Evolutionary conservation across 2,113 vertebrate species (phyloP).

Genomic region (Rhynchomys soricoides): DNA sequence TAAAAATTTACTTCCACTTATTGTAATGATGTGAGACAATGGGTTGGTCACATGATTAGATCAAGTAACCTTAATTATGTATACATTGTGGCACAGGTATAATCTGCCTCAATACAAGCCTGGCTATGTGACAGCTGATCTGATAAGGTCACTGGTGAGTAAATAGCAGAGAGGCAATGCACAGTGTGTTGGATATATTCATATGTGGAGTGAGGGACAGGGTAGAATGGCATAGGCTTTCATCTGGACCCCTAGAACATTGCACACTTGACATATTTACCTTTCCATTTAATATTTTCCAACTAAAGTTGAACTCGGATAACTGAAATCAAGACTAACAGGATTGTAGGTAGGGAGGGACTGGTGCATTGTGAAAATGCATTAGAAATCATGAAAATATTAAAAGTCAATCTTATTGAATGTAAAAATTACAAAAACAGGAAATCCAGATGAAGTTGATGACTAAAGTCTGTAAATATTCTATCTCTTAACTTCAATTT

Average conservation of each 20-base stretch:
- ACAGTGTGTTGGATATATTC: too few species aligned
- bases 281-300: neutral
- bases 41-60: neutral
- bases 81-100: neutral
- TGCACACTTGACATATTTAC: neutral
- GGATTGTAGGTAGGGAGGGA: neutral
- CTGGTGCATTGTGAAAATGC: neutral
- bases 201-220: neutral
- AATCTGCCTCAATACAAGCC: neutral
- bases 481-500: neutral
- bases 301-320: neutral
- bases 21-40: neutral
- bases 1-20: neutral
- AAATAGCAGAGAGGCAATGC: neutral
- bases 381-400: neutral
- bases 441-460: neutral
- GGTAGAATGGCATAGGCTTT: neutral
- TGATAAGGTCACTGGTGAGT: neutral
- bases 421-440: slow-evolving; percentile 12
- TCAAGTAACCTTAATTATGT: neutral
- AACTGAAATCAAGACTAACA: neutral
- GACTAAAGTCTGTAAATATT: neutral
- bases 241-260: neutral
- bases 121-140: neutral
- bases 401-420: neutral